These are phyloP conservation scores for Corydoras maculifer DNA, from an alignment of 2,113 vertebrate genomes.

Conservation along the genomic window DNA sequence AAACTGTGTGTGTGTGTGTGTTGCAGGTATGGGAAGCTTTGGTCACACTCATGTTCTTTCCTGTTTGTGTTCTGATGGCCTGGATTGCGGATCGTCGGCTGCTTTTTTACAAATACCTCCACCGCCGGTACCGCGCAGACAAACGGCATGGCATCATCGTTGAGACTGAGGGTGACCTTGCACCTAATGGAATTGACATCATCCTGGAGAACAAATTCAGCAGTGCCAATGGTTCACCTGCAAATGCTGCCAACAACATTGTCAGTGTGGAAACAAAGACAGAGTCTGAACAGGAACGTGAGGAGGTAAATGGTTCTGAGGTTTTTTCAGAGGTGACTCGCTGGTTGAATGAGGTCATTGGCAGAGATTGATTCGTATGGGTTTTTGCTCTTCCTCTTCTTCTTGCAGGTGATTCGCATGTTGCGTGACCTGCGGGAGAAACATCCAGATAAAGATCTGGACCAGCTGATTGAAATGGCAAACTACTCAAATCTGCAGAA, in stretches of 20 bases:
- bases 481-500: conserved; percentile 82
- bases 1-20: background rate
- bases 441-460: conserved; percentile 84
- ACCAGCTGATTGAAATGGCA: conserved; percentile 86
- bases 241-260: conserved; percentile 51
- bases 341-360: background rate
- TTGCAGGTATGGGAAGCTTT: conserved; percentile 83
- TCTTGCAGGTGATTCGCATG: conserved; percentile 72
- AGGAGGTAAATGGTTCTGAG: conserved; percentile 64
- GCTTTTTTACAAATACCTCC: conserved; percentile 90
- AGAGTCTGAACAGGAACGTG: conserved; percentile 76
- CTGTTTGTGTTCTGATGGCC: conserved; percentile 83
- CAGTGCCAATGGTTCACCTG: conserved; percentile 33
- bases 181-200: conserved; percentile 72
- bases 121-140: conserved; percentile 85
- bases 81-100: conserved; percentile 90
- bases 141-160: conserved; percentile 87
- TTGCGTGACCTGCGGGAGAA: conserved; percentile 88
- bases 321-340: background rate
- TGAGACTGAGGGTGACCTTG: conserved; percentile 80
- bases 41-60: conserved; percentile 88
- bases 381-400: too few species aligned
- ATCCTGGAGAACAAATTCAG: conserved; percentile 71
- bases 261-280: conserved; percentile 67
- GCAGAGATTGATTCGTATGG: background rate